Evolutionary conservation across 2,797 vertebrate genomes (phyloP).

Genomic region (Acanthurus lineatus): DNA sequence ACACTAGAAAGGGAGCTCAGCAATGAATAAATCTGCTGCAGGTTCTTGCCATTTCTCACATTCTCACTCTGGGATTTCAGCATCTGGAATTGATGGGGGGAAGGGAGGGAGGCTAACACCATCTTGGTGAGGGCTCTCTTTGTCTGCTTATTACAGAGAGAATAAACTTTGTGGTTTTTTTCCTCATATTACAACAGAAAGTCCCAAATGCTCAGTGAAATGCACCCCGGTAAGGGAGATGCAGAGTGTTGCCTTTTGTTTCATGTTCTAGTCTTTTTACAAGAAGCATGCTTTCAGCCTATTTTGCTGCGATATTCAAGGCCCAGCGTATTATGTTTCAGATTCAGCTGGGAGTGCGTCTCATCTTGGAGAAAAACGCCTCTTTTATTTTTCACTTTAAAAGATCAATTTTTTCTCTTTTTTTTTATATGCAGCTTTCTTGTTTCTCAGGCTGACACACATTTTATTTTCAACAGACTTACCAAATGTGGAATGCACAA

Average conservation of each 20-base stretch:
- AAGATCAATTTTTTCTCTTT: constrained; percentile 9
- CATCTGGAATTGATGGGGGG: constrained; percentile 63
- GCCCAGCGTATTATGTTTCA: constrained; percentile 59
- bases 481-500: constrained; percentile 44
- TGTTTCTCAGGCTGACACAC: constrained; percentile 28
- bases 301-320: constrained; percentile 66
- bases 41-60: constrained; percentile 68
- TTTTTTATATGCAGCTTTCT: constrained; percentile 42
- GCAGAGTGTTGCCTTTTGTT: constrained; percentile 64
- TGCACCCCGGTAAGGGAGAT: constrained; percentile 53
- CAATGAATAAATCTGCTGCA: constrained; percentile 72
- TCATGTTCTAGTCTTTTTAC: constrained; percentile 63
- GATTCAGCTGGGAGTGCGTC: constrained; percentile 35
- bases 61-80: constrained; percentile 72
- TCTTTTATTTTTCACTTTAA: constrained; percentile 59
- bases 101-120: constrained; percentile 40
- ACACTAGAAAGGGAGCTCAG: constrained; percentile 63
- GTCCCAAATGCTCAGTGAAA: constrained; percentile 64
- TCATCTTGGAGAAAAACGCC: constrained; percentile 49
- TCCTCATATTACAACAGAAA: constrained; percentile 63
- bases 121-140: constrained; percentile 47
- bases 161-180: constrained; percentile 70
- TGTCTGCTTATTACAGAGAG: constrained; percentile 72
- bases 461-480: constrained; percentile 43
- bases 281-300: constrained; percentile 67